Evolutionary conservation across 92 coral and sea anemone genomes (phyloP), one percentile per base, ranked within the genome.

Genomic region (Palythoa grandiflora): DNA sequence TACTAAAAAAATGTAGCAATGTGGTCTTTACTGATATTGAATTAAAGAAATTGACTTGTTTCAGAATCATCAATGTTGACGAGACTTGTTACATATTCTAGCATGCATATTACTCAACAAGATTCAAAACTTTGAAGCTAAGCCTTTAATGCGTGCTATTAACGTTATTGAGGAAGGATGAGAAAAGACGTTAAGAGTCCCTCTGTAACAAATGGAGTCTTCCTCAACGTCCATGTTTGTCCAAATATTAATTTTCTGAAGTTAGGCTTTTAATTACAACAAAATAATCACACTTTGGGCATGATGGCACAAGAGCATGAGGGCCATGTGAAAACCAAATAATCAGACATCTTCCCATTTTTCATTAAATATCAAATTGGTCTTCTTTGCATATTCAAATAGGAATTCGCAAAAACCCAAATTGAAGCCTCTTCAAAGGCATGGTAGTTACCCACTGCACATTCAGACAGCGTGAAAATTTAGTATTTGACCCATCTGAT

Each of bases 391-490:
- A 81, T 81, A 81, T 81, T 66, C 86, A 81, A 66, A 48, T 65
- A 81, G 63, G 55, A 81, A 15, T 53, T 65, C 53, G 47, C 86
- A 81, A 81, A 79, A 81, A 81, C 75, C 75, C 36, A 66, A 36
- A 81, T 68, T 44, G 86, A 66, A 38, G 52, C 60, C 86, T 68
- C 86, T 81, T 63, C 75, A 81, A 47, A 47, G 10, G 57, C 75
- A 81, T 81, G 86, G 76, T 81, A 65, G 86, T 81, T 81, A 63
- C 86, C 86, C 86, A 81, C 79, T 83, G 84, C 71, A 81, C 88
- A 83, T 91, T 88, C 78, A 88, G 50, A 77, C 89, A 89, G 93
- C 91, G 91, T 91, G 93, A 90, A 91, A 84, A 88, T 80, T 78
- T 59, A 70, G 80, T 75, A 88, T 91, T 90, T 83, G 91, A 63